Evolutionary conservation across 2,888 invertebrate species (phyloP).

Genomic region (Pollenia angustigena): DNA sequence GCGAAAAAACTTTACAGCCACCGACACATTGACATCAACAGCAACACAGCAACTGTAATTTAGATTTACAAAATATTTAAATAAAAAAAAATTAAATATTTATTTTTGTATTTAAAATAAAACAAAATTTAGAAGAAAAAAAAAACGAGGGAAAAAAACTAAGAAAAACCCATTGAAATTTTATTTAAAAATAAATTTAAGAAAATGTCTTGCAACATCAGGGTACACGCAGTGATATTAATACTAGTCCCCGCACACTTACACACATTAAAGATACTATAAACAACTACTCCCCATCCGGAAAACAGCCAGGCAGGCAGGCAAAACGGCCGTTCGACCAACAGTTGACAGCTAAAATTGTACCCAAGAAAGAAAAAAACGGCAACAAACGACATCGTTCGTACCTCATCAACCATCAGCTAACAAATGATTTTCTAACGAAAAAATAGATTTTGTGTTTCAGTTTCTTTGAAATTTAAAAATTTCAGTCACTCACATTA

Average conservation of each 20-base stretch:
- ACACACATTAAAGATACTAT: neutral
- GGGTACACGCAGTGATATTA: conserved; percentile 12
- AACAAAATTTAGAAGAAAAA: conserved; percentile 16
- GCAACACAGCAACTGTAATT: conserved; percentile 57
- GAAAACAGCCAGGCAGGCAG: conserved; percentile 14
- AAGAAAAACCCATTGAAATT: conserved; percentile 54
- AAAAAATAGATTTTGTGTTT: conserved; percentile 16
- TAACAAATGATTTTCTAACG: conserved; percentile 43
- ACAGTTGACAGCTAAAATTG: conserved; percentile 59
- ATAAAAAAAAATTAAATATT: conserved; percentile 33
- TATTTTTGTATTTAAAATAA: conserved; percentile 39
- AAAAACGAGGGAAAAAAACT: neutral
- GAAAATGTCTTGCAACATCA: conserved; percentile 43
- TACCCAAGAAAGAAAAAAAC: conserved; percentile 21
- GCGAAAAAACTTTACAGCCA: conserved; percentile 3
- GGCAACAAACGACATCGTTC: conserved; percentile 27
- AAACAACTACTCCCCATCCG: neutral
- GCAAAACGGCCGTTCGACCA: conserved; percentile 17
- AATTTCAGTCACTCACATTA: conserved; percentile 68
- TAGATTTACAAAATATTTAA: conserved; percentile 54
- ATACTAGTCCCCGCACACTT: neutral
- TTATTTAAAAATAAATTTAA: conserved; percentile 52
- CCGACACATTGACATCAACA: conserved; percentile 30
- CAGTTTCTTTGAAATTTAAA: conserved; percentile 37
- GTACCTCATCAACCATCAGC: conserved; percentile 28